Percentiles rank a stretch among this genome's conserved stretches.
These are phyloP conservation scores for Amphipyra berbera DNA, from an alignment of 2,888 invertebrate genomes.

Conservation along the genomic window DNA sequence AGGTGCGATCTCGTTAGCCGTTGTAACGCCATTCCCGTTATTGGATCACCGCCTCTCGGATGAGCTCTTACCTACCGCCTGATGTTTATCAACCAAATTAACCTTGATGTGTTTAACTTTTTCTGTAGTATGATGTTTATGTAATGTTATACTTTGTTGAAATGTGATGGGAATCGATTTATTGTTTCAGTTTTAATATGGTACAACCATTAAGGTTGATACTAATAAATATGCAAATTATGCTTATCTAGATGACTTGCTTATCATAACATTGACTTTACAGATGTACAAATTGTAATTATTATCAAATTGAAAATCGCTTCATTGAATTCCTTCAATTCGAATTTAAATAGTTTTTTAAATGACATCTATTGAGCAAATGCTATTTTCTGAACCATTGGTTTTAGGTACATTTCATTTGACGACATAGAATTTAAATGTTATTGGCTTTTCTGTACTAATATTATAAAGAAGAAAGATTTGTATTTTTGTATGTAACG, in stretches of 20 bases:
- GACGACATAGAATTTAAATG: conserved; percentile 3
- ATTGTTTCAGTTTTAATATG: no score
- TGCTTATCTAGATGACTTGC: no score
- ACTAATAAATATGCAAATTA: no score
- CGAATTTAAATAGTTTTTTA: conserved; percentile 1
- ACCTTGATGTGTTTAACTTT: conserved; percentile 31
- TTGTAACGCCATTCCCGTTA: conserved; percentile 61
- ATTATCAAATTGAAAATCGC: neutral
- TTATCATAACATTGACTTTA: no score
- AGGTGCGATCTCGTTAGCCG: conserved; percentile 57
- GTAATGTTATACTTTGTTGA: neutral
- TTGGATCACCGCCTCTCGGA: conserved; percentile 60
- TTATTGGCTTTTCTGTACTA: conserved; percentile 6
- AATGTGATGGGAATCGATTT: neutral
- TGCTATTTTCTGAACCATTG: conserved; percentile 29
- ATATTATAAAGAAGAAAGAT: no score
- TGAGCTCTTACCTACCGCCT: conserved; percentile 41
- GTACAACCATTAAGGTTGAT: no score
- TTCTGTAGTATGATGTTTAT: neutral
- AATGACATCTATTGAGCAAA: conserved; percentile 7
- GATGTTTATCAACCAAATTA: conserved; percentile 44
- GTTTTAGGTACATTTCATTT: conserved; percentile 8
- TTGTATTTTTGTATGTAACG: no score
- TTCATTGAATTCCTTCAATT: conserved; percentile 5
- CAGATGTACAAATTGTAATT: neutral